Base-by-base conservation (phyloP, 2,113 vertebrate genomes). In the Buteo buteo region DNA sequence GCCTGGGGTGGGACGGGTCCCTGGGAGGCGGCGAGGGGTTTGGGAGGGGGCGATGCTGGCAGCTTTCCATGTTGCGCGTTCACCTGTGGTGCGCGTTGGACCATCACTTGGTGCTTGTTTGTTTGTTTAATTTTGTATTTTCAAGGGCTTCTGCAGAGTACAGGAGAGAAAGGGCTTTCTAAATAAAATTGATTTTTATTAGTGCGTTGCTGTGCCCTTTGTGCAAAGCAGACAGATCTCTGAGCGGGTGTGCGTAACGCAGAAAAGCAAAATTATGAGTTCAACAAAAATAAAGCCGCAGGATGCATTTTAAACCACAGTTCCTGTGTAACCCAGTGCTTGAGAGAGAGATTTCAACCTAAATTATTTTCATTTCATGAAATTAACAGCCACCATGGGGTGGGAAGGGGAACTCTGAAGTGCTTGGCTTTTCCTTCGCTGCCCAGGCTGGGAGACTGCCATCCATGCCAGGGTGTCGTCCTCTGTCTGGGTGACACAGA, bases 171-270 rank as follows among this genome's bases (percentile, higher is more conserved):
- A 16, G 34, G 38, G 19, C 32, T 79, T 64, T 13, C 44, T 50
- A 24, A 72, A 36, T 38, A 65, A 65, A 65, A 58, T 11, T 17
- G 50, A 28, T 29, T 44, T 66, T 50, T 29, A 16, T 58, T 24
- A 17, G 32, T 3, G 1, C 5, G 3, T 34, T 5, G 36, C 52
- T 7, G 16, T 58, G 66, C 73, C 66, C 50, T 64, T 58, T 21
- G 50, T 13, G 49, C 49, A 16, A 15, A 71, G 88, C 57, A 16
- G 45, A 16, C 11, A 1, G 34, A 13, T 45, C 59, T 19, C 49
- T 2, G 24, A 50, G 66, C 6, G 7, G 25, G 14, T 2, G 29
- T 3, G 40, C 11, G 4, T 17, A 21, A 5, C 8, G 0, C 62
- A 16, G 54, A 66, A 17, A 21, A 45, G 52, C 76, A 21, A 42